Percentiles rank a stretch among this genome's conserved stretches.
These are phyloP conservation scores for Perdita meconis DNA, from an alignment of 2,888 invertebrate species.

Conservation along the genomic window DNA sequence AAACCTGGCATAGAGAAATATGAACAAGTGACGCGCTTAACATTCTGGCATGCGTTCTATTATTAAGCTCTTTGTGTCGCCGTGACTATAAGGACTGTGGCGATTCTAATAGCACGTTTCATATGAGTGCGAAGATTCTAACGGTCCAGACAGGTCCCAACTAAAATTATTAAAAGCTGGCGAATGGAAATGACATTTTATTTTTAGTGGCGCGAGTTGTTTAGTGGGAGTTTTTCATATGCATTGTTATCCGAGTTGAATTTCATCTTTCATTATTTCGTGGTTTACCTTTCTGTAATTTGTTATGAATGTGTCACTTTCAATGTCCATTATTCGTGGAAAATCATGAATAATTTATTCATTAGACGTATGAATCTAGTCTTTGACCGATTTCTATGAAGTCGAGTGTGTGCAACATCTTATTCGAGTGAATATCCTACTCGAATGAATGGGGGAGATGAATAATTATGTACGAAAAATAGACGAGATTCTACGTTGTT, in stretches of 20 bases:
- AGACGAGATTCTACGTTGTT: no score
- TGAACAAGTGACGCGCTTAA: slow-evolving; percentile 20
- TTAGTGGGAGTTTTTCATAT: neutral
- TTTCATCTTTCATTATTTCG: no score
- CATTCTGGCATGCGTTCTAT: slow-evolving; percentile 31
- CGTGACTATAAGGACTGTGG: slow-evolving; percentile 10
- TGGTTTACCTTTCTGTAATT: no score
- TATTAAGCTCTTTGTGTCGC: slow-evolving; percentile 31
- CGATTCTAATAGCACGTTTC: slow-evolving; percentile 3
- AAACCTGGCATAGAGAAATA: slow-evolving; percentile 10
- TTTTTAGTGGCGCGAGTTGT: neutral
- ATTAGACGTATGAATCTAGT: no score
- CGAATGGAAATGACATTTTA: neutral
- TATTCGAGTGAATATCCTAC: no score
- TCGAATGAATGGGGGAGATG: no score
- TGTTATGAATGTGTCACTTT: no score
- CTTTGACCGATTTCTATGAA: no score
- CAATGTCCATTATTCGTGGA: no score
- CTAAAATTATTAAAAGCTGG: neutral
- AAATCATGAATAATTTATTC: no score
- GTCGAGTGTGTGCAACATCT: no score
- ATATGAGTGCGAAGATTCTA: neutral
- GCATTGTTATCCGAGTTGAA: neutral
- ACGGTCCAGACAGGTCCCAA: neutral
- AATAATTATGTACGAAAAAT: no score